Conservation (phyloP, 2,113 vertebrate species). For the Crotalus tigris region DNA sequence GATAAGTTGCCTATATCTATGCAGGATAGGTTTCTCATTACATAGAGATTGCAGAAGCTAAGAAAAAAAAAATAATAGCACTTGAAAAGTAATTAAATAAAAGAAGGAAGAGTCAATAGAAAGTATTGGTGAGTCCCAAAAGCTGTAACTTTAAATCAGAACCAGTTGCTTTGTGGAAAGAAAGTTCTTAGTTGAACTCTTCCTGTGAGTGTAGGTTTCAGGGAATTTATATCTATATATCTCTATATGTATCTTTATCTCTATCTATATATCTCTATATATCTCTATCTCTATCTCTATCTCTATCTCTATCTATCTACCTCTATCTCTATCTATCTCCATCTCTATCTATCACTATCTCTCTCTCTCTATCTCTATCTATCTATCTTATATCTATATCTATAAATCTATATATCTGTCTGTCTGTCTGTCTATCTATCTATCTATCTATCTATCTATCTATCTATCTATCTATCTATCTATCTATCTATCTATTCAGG, state of each 20-base stretch:
- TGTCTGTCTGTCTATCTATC: too few relatives aligned
- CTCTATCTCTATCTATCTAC: too few relatives aligned
- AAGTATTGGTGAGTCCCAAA: slow-evolving; percentile 52
- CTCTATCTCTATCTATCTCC: too few relatives aligned
- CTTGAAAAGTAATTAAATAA: slow-evolving; percentile 60
- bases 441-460: too few relatives aligned
- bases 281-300: too few relatives aligned
- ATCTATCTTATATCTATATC: too few relatives aligned
- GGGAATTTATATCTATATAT: too few relatives aligned
- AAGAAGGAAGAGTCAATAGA: slow-evolving; percentile 54
- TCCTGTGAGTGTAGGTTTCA: background rate
- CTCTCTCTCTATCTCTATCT: too few relatives aligned
- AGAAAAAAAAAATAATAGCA: slow-evolving; percentile 2
- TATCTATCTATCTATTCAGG: background rate
- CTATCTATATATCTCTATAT: too few relatives aligned
- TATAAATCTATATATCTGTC: too few relatives aligned
- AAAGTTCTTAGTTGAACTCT: slow-evolving; percentile 34
- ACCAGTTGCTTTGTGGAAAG: slow-evolving; percentile 39
- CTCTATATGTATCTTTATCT: background rate
- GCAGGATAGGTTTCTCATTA: slow-evolving; percentile 20
- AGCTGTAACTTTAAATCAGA: slow-evolving; percentile 55
- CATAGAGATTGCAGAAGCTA: slow-evolving; percentile 27
- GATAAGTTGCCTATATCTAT: background rate
- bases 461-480: too few relatives aligned
- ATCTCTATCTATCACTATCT: too few relatives aligned